Evolutionary conservation across 2,113 vertebrate genomes (phyloP).

Genomic region (Hippocampus mohnikei): DNA sequence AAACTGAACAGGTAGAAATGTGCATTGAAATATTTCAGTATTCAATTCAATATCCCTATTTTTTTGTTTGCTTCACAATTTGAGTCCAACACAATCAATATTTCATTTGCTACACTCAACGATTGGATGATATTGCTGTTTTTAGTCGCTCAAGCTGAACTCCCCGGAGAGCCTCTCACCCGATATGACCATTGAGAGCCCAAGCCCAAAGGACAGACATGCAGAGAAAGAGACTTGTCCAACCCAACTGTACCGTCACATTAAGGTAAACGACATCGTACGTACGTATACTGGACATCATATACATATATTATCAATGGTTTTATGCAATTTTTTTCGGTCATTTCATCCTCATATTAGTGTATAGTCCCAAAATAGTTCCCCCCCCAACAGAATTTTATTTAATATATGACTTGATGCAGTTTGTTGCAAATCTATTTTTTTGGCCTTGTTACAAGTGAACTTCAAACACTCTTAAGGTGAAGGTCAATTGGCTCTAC

Average conservation of each 20-base stretch:
- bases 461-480: background rate
- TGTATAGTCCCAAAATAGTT: background rate
- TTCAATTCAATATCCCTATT: too few species aligned
- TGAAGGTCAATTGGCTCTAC: background rate
- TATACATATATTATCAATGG: too few species aligned
- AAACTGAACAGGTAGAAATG: too few species aligned
- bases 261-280: slow-evolving; percentile 78
- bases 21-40: too few species aligned
- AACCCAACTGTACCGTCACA: slow-evolving; percentile 91
- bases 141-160: slow-evolving; percentile 84
- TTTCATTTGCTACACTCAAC: background rate
- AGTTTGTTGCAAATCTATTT: background rate
- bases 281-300: too few species aligned
- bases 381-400: too few species aligned
- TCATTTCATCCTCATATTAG: background rate
- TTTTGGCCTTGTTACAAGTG: background rate
- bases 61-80: background rate
- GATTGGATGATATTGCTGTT: background rate
- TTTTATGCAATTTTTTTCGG: background rate
- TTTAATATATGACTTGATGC: background rate
- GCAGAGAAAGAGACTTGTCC: slow-evolving; percentile 87
- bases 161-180: slow-evolving; percentile 84
- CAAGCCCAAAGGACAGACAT: slow-evolving; percentile 83
- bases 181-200: slow-evolving; percentile 85
- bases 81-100: too few species aligned